Evolutionary conservation across 2,888 invertebrate genomes (phyloP).

Genomic region (Ophion ventricosus): DNA sequence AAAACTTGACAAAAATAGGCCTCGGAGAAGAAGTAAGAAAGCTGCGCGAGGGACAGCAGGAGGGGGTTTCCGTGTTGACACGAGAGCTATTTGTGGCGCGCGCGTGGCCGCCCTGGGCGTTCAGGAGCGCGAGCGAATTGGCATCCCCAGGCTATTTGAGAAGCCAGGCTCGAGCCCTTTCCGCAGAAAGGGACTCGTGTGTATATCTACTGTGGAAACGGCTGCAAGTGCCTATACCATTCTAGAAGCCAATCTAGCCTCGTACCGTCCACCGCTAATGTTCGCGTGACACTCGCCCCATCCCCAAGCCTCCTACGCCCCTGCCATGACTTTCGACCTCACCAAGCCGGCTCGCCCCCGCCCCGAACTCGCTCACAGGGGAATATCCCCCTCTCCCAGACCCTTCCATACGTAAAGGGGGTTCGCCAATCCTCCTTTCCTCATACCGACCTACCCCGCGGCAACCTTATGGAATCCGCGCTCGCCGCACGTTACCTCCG

Average conservation of each 20-base stretch:
- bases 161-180: conserved; percentile 67
- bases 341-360: not conserved
- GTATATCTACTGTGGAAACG: conserved; percentile 26
- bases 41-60: not conserved
- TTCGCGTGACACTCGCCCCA: conserved; percentile 12
- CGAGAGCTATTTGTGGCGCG: conserved; percentile 2
- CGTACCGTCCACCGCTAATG: conserved; percentile 51
- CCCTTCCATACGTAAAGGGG: conserved; percentile 6
- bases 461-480: conserved; percentile 33
- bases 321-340: conserved; percentile 10
- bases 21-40: not conserved
- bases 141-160: conserved; percentile 79
- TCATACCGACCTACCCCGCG: not conserved
- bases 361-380: not conserved
- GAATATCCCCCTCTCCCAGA: not conserved
- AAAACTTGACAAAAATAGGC: not conserved
- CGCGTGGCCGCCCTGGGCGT: conserved; percentile 46
- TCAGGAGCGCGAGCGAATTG: conserved; percentile 76
- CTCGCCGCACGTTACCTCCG: conserved; percentile 66
- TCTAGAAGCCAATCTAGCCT: conserved; percentile 55
- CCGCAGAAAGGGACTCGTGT: conserved; percentile 63
- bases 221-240: conserved; percentile 46
- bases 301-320: not conserved
- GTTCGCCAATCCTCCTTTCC: not conserved
- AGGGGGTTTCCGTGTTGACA: not conserved